phyloP scores from a whole-genome alignment of 2,797 vertebrate genomes.

The Saxicola maurus region DNA sequence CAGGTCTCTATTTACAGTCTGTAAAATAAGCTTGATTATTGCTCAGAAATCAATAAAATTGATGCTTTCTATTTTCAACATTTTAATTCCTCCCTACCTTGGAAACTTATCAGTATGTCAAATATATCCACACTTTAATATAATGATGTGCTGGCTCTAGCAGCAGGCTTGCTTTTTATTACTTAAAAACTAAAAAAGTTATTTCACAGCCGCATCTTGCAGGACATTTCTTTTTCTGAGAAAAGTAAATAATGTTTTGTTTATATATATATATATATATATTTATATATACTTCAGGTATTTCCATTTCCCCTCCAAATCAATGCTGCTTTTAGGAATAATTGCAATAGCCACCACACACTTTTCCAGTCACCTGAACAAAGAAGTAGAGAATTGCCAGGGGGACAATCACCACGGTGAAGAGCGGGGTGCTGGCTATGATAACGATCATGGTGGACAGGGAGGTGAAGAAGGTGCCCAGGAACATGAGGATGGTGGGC shows the following conservation, averaged over 20 bases:
- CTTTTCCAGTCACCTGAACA: constrained; percentile 83
- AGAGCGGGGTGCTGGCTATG: constrained; percentile 85
- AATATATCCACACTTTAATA: neutral
- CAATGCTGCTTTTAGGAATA: neutral
- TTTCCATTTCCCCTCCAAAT: neutral
- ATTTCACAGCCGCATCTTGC: neutral
- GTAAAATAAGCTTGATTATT: neutral
- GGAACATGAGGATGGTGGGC: constrained; percentile 85
- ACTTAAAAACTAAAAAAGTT: neutral
- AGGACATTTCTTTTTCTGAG: neutral
- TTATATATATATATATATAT: too few relatives aligned
- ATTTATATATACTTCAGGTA: neutral
- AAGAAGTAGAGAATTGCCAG: constrained; percentile 84
- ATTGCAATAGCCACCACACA: rapidly evolving
- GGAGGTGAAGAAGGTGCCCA: constrained; percentile 81
- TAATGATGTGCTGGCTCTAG: neutral
- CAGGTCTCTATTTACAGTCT: neutral
- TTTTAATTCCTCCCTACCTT: neutral
- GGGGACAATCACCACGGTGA: constrained; percentile 82
- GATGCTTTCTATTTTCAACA: neutral
- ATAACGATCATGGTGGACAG: constrained; percentile 89
- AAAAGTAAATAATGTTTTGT: neutral
- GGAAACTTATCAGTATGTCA: neutral
- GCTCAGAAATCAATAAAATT: neutral
- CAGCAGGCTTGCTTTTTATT: neutral